Conservation (phyloP, 2,888 invertebrate species). For the Stenoptilia bipunctidactyla region DNA sequence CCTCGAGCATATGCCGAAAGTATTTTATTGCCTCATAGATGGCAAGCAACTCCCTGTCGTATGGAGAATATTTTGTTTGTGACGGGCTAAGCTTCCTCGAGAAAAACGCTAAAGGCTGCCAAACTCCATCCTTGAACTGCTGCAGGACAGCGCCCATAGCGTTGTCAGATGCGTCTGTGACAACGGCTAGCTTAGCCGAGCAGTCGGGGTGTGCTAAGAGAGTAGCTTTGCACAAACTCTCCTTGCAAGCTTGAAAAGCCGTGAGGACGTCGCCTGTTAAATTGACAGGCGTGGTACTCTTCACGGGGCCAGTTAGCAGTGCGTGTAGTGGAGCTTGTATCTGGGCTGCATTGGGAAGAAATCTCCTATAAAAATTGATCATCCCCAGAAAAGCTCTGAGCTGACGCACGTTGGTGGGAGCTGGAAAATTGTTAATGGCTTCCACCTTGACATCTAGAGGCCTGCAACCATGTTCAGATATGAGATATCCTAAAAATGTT, state of each 20-base stretch:
- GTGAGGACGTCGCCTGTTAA: conserved; percentile 4
- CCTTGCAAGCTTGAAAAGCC: conserved; percentile 17
- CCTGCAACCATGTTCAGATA: background rate
- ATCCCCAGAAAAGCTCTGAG: conserved; percentile 19
- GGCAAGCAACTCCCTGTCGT: background rate
- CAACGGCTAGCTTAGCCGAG: conserved; percentile 18
- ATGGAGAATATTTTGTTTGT: background rate
- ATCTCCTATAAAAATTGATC: background rate
- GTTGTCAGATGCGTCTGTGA: conserved; percentile 27
- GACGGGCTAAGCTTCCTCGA: background rate
- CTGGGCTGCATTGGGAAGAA: conserved; percentile 22
- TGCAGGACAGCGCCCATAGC: conserved; percentile 29
- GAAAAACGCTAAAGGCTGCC: conserved; percentile 23
- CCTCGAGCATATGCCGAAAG: background rate
- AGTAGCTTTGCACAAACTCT: conserved; percentile 17
- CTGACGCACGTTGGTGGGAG: conserved; percentile 21
- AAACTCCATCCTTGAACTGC: conserved; percentile 18
- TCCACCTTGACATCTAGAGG: conserved; percentile 23
- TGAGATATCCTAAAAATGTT: conserved; percentile 4
- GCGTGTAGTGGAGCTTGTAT: conserved; percentile 21
- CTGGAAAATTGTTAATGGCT: conserved; percentile 19
- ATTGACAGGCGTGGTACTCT: background rate
- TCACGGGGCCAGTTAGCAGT: conserved; percentile 13
- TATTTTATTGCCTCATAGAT: background rate
- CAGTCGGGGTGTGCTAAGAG: conserved; percentile 20